Base-by-base conservation (phyloP, 2,113 vertebrate species). In the Actinemys pallida region DNA sequence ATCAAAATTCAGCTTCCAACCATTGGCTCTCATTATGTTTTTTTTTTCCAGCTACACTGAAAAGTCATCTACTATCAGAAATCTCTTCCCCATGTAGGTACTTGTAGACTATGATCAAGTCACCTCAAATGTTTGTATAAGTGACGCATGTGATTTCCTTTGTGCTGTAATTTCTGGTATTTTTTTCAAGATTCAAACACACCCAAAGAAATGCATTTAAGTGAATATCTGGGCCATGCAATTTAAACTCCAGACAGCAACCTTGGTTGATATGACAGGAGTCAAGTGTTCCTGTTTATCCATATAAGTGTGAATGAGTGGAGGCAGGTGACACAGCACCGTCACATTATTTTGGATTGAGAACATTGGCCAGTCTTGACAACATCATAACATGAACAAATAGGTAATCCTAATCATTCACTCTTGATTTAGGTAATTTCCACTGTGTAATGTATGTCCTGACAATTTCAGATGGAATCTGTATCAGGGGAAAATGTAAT, bases 91-190 rank as follows among this genome's bases (percentile, higher is more conserved):
- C 75, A 24, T 29, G 1, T 57, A 87, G 81, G 5, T 83, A 84
- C 10, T 91, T 90, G 16, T 81, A 50, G 14, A 84, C 93, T 52
- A 81, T 35, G 83, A 53, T 81, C 78, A 90, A 93, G 39, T 85
- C 35, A 65, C 14, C 50, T 94, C 95, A 94, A 80, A 35, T 50
- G 93, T 95, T 87, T 31, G 65, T 12, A 27, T 86, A 95, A 94
- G 89, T 81, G 83, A 22, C n/a, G 35, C 59, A 96, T 85, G 54
- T 88, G 8, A 81, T 83, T 62, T 91, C 92, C n/a, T 87, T 69
- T 83, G 11, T 20, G 13, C 84, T 86, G 78, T 59, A 45, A 81
- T 17, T 88, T 17, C 53, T 83, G 17, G 4, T 29, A 16, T 2
- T 69, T 80, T 90, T 84, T 4, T n/a, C 0, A 80, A 92, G 94